Base-by-base conservation (phyloP, 2,888 invertebrate species). In the Epistrophella euchroma region DNA sequence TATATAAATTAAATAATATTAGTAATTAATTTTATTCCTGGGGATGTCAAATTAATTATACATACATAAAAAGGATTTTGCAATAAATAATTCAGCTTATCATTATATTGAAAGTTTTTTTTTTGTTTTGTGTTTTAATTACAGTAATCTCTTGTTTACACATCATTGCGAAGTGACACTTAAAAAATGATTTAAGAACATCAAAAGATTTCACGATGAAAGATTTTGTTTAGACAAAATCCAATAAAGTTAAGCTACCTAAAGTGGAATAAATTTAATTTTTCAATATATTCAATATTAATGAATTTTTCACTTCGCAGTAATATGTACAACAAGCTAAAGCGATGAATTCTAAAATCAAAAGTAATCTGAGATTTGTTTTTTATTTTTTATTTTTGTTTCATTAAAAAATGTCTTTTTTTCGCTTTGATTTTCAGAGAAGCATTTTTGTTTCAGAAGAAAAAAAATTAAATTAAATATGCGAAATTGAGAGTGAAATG, bases 11-110 rank as follows among this genome's bases (percentile, higher is more conserved):
- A 66, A 75, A 68, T 68, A 86, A 64, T 83, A 75, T 75, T 62
- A 71, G 3, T 62, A 47, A 62, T 74, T 56, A 74, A 77, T 60
- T 62, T 43, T 81, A 77, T 82, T 86, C 77, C 81, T 82, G 73
- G 77, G 77, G 82, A 86, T 82, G 82, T 82, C 73, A 82, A 19
- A 37, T 60, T 68, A 43, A 60, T 43, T 10, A 32, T 19, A 47
- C 50, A 47, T 28, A n/a, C n/a, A n/a, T n/a, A n/a, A n/a, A 47
- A 64, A 71, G 32, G 74, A 74, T 71, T 83, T 80, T 80, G 58
- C 72, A 86, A 86, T 86, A 86, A 86, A 86, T 86, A 82, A 82
- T 86, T 86, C 73, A 78, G 28, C 86, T 86, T 86, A 81, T 15
- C n/a, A 66, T 64, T 66, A 79, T 22, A 66, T 74, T 68, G 68